A percentile compares a stretch with the other conserved stretches of the same genome.
phyloP scores from a whole-genome alignment of 2,888 invertebrate species.

The Mellilla xanthometata region DNA sequence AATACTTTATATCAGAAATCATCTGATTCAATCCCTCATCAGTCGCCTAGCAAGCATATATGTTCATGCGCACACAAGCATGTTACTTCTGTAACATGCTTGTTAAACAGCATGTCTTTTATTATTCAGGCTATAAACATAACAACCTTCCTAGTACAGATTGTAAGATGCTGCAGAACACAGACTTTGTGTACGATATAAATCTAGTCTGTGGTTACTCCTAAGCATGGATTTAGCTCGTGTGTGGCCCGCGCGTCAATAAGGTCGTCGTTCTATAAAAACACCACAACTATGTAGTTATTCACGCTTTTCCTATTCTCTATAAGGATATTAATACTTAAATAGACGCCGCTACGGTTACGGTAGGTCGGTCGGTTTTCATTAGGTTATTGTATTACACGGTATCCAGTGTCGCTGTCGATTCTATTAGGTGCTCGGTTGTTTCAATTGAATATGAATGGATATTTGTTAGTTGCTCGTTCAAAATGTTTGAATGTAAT shows the following conservation, averaged over 20 bases:
- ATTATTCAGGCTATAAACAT: slow-evolving; percentile 62
- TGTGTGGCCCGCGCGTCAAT: slow-evolving; percentile 51
- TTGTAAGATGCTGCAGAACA: slow-evolving; percentile 51
- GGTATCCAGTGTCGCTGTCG: not conserved
- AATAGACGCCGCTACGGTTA: slow-evolving; percentile 17
- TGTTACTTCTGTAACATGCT: too few species aligned
- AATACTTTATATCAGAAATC: not conserved
- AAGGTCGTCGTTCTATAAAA: slow-evolving; percentile 34
- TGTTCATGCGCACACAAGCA: slow-evolving; percentile 8
- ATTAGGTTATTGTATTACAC: slow-evolving; percentile 32
- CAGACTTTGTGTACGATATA: slow-evolving; percentile 42
- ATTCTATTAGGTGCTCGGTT: slow-evolving; percentile 9
- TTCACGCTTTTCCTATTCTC: slow-evolving; percentile 36
- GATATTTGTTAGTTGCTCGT: slow-evolving; percentile 5
- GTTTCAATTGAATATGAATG: slow-evolving; percentile 6
- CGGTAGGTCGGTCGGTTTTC: slow-evolving; percentile 30
- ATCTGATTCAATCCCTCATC: slow-evolving; percentile 10
- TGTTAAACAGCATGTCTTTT: too few species aligned
- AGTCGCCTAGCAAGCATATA: slow-evolving; percentile 13
- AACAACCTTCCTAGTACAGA: slow-evolving; percentile 50
- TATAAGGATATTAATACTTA: slow-evolving; percentile 39
- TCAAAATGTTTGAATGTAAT: not conserved
- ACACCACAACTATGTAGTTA: slow-evolving; percentile 12
- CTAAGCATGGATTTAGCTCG: slow-evolving; percentile 39
- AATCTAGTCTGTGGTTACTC: slow-evolving; percentile 48